Percentiles rank a stretch among this genome's conserved stretches.
Evolutionary conservation across 53 echinoderm and acorn worm genomes (phyloP).

Genomic region (Arbacia lixula): DNA sequence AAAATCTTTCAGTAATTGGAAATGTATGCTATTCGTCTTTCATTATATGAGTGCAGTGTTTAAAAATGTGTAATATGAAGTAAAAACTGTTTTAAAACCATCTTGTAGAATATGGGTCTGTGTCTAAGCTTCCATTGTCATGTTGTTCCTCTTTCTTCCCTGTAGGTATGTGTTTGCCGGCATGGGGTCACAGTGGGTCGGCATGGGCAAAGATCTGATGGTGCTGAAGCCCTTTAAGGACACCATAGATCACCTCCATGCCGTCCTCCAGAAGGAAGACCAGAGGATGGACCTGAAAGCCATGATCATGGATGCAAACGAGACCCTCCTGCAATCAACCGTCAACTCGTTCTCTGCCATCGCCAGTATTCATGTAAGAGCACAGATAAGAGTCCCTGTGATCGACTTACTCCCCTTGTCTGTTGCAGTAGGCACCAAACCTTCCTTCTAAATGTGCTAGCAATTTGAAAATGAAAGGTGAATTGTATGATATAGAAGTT

Average conservation of each 20-base stretch:
- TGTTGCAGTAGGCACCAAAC: too few relatives aligned
- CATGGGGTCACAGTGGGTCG: conserved; percentile 88
- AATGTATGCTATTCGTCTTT: too few relatives aligned
- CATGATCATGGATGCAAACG: conserved; percentile 59
- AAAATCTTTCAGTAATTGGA: too few relatives aligned
- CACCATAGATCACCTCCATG: conserved; percentile 66
- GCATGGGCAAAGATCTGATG: conserved; percentile 87
- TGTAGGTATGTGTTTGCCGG: conserved; percentile 85
- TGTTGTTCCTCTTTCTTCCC: not conserved
- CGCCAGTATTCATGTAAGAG: conserved; percentile 77
- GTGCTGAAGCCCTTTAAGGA: conserved; percentile 65
- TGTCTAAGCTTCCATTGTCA: not conserved
- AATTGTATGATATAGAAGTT: too few relatives aligned
- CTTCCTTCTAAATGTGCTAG: too few relatives aligned
- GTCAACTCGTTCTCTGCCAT: conserved; percentile 79
- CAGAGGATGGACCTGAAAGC: conserved; percentile 60
- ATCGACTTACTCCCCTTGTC: too few relatives aligned
- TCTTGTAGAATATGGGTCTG: too few relatives aligned
- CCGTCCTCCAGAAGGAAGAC: conserved; percentile 56
- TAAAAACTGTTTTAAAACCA: too few relatives aligned
- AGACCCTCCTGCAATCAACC: conserved; percentile 47
- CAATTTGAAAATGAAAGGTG: too few relatives aligned
- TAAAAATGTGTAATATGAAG: too few relatives aligned
- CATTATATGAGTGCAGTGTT: too few relatives aligned
- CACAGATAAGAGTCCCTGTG: too few relatives aligned